Conservation (phyloP, 2,888 invertebrate species). For the Oligia strigilis region DNA sequence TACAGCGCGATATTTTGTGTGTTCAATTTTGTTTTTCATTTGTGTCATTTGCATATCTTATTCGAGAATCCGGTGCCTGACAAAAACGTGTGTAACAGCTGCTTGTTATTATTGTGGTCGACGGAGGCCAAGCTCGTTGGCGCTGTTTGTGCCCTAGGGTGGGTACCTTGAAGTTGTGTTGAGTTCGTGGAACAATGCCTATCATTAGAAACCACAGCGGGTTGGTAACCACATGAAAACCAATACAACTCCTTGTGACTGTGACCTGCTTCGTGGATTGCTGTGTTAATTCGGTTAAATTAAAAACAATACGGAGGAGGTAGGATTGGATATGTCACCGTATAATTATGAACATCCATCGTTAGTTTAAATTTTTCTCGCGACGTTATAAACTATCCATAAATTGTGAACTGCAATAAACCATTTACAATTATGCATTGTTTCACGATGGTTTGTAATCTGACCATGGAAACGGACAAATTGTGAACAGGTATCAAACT, state of each 20-base stretch:
- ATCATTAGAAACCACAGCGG: conserved; percentile 23
- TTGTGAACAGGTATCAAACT: neutral
- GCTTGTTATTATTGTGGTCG: conserved; percentile 47
- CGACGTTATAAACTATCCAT: too few relatives aligned
- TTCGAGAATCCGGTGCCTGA: conserved; percentile 41
- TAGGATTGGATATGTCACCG: neutral
- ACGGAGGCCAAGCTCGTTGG: conserved; percentile 24
- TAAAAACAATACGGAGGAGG: neutral
- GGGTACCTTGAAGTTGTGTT: conserved; percentile 16
- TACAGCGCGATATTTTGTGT: conserved; percentile 43
- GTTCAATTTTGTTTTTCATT: conserved; percentile 59
- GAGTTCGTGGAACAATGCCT: conserved; percentile 35
- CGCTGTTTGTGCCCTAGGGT: conserved; percentile 21
- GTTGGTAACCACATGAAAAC: conserved; percentile 10
- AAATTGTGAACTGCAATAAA: too few relatives aligned
- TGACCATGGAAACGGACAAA: neutral
- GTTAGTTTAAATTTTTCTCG: neutral
- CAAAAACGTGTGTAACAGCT: conserved; percentile 54
- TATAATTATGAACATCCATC: neutral
- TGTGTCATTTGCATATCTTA: conserved; percentile 60
- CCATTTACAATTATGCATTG: too few relatives aligned
- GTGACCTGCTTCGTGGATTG: neutral
- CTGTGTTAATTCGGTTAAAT: neutral
- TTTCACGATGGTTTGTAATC: too few relatives aligned
- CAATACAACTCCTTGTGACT: conserved; percentile 2